A percentile compares a stretch with the other conserved stretches of the same genome.
Evolutionary conservation across 2,888 invertebrate species (phyloP).

Genomic region (Drosophila multiciliata): DNA sequence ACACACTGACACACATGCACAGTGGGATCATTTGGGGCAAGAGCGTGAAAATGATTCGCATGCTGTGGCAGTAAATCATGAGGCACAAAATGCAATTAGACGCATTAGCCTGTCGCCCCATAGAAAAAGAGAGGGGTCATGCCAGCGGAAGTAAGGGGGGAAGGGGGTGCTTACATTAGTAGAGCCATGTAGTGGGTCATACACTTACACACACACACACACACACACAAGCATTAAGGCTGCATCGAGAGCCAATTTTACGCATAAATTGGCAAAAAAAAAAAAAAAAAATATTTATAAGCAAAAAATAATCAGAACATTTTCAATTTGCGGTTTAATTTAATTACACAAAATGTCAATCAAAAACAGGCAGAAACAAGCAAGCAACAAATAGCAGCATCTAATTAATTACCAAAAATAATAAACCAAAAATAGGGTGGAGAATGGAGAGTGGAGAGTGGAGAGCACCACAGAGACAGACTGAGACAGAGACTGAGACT

Average conservation of each 20-base stretch:
- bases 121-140: slow-evolving; percentile 1
- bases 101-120: slow-evolving; percentile 60
- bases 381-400: slow-evolving; percentile 57
- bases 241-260: slow-evolving; percentile 36
- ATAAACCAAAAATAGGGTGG: slow-evolving; percentile 5
- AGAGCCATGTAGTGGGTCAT: neutral
- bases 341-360: slow-evolving; percentile 69
- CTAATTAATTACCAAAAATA: slow-evolving; percentile 67
- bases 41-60: slow-evolving; percentile 50
- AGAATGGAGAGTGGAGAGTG: neutral
- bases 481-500: neutral
- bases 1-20: slow-evolving; percentile 6
- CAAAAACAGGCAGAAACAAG: slow-evolving; percentile 34
- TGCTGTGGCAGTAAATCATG: slow-evolving; percentile 60
- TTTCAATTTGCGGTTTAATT: slow-evolving; percentile 73
- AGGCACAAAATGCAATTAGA: slow-evolving; percentile 74
- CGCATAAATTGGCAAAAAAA: slow-evolving; percentile 61
- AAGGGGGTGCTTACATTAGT: neutral
- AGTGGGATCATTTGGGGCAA: slow-evolving; percentile 8
- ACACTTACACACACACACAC: slow-evolving; percentile 3
- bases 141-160: neutral
- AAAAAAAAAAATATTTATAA: neutral
- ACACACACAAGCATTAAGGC: slow-evolving; percentile 13
- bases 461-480: neutral
- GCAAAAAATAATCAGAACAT: slow-evolving; percentile 15